A percentile compares a stretch with the other conserved stretches of the same genome.
Conservation (phyloP, 2,113 vertebrate genomes). For the Saguinus midas region DNA sequence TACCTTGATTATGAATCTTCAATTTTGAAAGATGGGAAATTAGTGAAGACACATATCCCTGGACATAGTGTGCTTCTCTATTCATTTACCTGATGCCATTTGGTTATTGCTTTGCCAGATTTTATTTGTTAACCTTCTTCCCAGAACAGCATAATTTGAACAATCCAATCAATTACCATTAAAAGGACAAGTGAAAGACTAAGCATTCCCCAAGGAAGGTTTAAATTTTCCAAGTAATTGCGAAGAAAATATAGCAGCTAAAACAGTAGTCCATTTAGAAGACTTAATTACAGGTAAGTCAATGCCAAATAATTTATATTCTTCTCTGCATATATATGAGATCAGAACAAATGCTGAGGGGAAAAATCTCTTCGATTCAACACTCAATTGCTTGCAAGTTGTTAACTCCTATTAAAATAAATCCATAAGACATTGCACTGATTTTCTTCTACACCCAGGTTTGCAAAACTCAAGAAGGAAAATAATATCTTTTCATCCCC, state of each 20-base stretch:
- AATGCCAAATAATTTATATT: background rate
- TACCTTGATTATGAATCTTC: accelerated
- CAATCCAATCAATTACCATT: conserved; percentile 31
- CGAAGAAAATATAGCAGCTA: background rate
- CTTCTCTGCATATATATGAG: background rate
- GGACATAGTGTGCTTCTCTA: background rate
- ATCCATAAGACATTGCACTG: background rate
- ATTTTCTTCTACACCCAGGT: background rate
- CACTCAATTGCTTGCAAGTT: background rate
- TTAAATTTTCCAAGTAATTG: conserved; percentile 46
- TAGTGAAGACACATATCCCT: accelerated
- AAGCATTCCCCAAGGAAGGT: background rate
- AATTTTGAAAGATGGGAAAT: background rate
- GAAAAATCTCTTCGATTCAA: background rate
- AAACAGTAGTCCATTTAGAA: background rate
- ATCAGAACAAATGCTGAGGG: background rate
- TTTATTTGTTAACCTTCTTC: background rate
- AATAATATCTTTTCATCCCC: background rate
- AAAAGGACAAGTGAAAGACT: conserved; percentile 24
- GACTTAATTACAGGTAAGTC: background rate
- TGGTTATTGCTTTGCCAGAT: background rate
- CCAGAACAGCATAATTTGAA: background rate
- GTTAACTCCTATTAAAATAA: background rate
- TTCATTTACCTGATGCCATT: accelerated
- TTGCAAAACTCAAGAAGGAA: background rate